A percentile compares a stretch with the other conserved stretches of the same genome.
Conservation (phyloP, 2,113 vertebrate species). For the Procapra przewalskii region DNA sequence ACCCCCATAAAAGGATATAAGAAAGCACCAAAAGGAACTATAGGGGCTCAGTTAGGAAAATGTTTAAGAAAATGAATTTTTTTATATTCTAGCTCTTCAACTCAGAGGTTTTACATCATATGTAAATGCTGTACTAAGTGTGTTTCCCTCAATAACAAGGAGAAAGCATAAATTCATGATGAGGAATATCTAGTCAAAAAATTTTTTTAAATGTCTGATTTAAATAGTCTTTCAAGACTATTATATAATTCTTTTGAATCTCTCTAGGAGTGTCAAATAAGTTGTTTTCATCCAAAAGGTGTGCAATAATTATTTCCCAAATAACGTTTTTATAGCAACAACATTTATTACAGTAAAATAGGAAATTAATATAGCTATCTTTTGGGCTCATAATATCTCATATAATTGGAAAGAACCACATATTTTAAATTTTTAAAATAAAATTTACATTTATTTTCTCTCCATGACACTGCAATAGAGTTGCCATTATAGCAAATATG, state of each 20-base stretch:
- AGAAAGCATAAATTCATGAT: neutral
- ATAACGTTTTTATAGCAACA: neutral
- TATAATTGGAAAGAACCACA: neutral
- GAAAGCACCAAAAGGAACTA: neutral
- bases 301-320: neutral
- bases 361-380: neutral
- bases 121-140: neutral
- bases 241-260: neutral
- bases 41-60: neutral
- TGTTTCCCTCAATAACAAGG: neutral
- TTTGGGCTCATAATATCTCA: neutral
- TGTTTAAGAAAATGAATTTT: neutral
- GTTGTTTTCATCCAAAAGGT: neutral
- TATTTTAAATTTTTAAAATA: neutral
- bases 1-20: neutral
- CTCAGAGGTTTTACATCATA: neutral
- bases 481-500: neutral
- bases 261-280: neutral
- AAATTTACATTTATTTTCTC: neutral
- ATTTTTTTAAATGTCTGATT: neutral
- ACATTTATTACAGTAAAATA: neutral
- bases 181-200: neutral
- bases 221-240: neutral
- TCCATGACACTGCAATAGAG: neutral
- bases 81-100: constrained; percentile 11